phyloP scores from a whole-genome alignment of 2,888 invertebrate genomes.

The Philereme vetulata region DNA sequence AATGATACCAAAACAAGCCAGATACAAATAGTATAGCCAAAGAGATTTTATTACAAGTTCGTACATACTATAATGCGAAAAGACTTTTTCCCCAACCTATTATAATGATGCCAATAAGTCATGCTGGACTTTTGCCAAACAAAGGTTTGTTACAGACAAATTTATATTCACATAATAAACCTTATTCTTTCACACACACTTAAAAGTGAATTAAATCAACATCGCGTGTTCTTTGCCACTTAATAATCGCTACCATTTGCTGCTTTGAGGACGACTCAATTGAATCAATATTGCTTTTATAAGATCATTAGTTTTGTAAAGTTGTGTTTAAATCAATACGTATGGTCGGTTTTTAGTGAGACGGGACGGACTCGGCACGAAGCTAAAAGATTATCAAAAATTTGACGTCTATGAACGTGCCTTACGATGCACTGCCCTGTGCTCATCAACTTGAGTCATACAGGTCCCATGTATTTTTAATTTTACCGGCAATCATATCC shows the following conservation, averaged over 20 bases:
- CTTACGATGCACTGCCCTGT: too few species aligned
- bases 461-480: too few species aligned
- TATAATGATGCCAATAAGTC: too few species aligned
- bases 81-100: too few species aligned
- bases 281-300: conserved; percentile 75
- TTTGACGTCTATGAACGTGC: not conserved
- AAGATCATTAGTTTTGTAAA: conserved; percentile 76
- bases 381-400: not conserved
- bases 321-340: conserved; percentile 67
- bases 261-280: conserved; percentile 70
- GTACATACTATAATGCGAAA: too few species aligned
- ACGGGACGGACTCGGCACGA: conserved; percentile 16
- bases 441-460: too few species aligned
- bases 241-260: conserved; percentile 61
- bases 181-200: conserved; percentile 17
- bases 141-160: too few species aligned
- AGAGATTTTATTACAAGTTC: too few species aligned
- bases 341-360: not conserved
- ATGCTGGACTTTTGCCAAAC: too few species aligned
- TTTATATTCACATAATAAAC: not conserved
- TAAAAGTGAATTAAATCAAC: conserved; percentile 49
- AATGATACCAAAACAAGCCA: too few species aligned
- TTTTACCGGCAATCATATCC: too few species aligned
- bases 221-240: conserved; percentile 67
- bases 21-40: too few species aligned